Conservation (phyloP, 2,888 invertebrate species). For the Meandrusa payeni region DNA sequence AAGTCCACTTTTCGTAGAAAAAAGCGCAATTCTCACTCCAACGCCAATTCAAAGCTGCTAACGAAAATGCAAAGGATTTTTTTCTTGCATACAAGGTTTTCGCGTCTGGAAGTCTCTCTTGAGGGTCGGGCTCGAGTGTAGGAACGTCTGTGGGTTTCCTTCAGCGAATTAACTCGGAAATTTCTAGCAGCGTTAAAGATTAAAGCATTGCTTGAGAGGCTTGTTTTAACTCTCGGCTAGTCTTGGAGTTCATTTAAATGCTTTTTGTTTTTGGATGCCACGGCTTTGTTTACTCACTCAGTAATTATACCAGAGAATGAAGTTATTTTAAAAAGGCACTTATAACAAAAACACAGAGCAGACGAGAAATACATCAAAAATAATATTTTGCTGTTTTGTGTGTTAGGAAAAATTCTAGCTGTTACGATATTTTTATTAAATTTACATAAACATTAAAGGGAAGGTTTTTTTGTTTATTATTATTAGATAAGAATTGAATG, state of each 20-base stretch:
- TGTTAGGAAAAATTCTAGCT: too few relatives aligned
- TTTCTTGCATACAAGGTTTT: constrained; percentile 30
- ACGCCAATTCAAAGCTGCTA: constrained; percentile 25
- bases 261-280: constrained; percentile 1
- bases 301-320: neutral
- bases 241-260: constrained; percentile 11
- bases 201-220: constrained; percentile 25
- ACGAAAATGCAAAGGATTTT: constrained; percentile 28
- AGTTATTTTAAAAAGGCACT: too few relatives aligned
- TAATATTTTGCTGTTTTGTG: too few relatives aligned
- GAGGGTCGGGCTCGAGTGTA: constrained; percentile 33
- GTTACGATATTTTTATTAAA: too few relatives aligned
- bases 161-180: constrained; percentile 31
- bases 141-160: constrained; percentile 36
- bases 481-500: too few relatives aligned
- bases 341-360: too few relatives aligned
- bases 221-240: constrained; percentile 16
- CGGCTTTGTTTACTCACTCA: constrained; percentile 2
- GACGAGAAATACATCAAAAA: too few relatives aligned
- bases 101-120: constrained; percentile 29
- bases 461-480: too few relatives aligned
- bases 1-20: constrained; percentile 13
- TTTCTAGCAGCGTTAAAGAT: constrained; percentile 24
- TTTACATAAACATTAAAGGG: too few relatives aligned
- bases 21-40: constrained; percentile 18